Evolutionary conservation across 2,113 vertebrate species (phyloP).

Genomic region (Glaucidium brasilianum): DNA sequence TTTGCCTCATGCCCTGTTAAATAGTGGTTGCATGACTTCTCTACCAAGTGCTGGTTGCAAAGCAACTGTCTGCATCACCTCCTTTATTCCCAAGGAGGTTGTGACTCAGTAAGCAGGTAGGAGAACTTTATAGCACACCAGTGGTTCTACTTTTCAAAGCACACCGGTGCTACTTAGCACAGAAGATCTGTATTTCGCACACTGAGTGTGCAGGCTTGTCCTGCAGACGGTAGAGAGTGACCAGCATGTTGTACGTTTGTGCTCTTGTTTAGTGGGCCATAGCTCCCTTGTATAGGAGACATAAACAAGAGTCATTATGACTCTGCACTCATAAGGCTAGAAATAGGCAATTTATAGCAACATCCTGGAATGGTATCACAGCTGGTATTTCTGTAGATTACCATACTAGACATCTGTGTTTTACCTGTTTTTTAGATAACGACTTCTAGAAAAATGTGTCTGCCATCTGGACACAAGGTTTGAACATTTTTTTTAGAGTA

Average conservation of each 20-base stretch:
- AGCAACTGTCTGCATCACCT: background rate
- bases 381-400: background rate
- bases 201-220: fast-evolving
- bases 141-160: background rate
- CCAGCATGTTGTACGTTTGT: background rate
- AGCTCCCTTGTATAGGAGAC: background rate
- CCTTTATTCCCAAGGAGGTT: background rate
- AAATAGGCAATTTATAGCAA: background rate
- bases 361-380: background rate
- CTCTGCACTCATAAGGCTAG: background rate
- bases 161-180: background rate
- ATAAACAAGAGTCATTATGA: background rate
- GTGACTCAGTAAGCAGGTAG: background rate
- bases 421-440: background rate
- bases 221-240: background rate
- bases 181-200: background rate
- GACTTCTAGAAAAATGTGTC: background rate
- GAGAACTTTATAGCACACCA: background rate
- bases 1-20: background rate
- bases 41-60: background rate
- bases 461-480: background rate
- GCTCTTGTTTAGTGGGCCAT: background rate
- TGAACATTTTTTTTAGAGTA: background rate
- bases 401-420: background rate
- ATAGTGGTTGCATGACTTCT: background rate